Evolutionary conservation across 2,113 vertebrate genomes (phyloP).

Genomic region (Suricata suricatta): DNA sequence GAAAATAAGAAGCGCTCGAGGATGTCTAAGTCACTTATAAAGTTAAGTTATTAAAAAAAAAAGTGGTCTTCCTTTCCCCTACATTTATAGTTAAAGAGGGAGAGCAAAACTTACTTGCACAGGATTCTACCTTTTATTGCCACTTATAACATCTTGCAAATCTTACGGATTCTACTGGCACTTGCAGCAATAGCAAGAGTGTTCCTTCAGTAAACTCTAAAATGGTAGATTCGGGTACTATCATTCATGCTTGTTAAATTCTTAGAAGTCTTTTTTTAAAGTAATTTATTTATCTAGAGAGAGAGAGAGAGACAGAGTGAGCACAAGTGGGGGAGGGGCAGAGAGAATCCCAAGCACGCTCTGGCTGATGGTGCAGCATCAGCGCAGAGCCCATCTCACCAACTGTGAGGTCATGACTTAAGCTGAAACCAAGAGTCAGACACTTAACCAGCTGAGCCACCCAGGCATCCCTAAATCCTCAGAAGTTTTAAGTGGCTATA

Average conservation of each 20-base stretch:
- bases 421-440: no score
- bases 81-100: neutral
- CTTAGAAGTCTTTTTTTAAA: neutral
- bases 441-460: no score
- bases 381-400: no score
- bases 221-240: neutral
- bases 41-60: conserved; percentile 60
- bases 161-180: neutral
- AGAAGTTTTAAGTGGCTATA: neutral
- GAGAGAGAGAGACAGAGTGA: no score
- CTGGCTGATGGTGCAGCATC: no score
- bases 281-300: no score
- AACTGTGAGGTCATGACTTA: no score
- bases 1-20: conserved; percentile 65
- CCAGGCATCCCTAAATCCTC: neutral
- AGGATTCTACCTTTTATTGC: neutral
- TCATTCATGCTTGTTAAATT: neutral
- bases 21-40: conserved; percentile 66
- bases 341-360: no score
- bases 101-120: neutral
- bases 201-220: neutral
- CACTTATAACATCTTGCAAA: neutral
- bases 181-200: neutral
- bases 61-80: neutral
- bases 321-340: no score